Evolutionary conservation across 2,113 vertebrate species (phyloP).

Genomic region (Alethe diademata): DNA sequence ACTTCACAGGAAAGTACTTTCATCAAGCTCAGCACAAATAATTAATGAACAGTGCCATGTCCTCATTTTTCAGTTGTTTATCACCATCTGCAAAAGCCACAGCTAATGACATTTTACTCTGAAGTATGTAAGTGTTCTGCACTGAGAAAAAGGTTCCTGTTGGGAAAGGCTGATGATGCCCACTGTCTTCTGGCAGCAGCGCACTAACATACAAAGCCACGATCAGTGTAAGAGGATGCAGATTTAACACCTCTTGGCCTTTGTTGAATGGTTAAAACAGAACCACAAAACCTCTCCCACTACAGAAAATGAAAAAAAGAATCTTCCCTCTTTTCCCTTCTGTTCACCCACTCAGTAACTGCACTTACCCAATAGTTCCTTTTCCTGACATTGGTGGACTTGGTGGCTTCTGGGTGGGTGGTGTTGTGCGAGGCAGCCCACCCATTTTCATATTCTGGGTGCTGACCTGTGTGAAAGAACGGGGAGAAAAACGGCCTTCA

Average conservation of each 20-base stretch:
- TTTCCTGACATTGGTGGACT: slow-evolving; percentile 95
- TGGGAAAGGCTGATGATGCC: not conserved
- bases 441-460: slow-evolving; percentile 99
- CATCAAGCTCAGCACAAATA: not conserved
- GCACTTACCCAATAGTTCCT: slow-evolving; percentile 94
- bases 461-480: slow-evolving; percentile 83
- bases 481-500: slow-evolving; percentile 44
- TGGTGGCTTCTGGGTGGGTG: slow-evolving; percentile 97
- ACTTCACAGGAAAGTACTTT: not conserved
- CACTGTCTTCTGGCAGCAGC: not conserved
- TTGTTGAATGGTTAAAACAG: not conserved
- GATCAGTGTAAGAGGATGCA: not conserved
- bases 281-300: not conserved
- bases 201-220: not conserved
- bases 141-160: not conserved
- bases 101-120: not conserved
- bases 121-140: not conserved
- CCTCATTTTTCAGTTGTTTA: not conserved
- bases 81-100: not conserved
- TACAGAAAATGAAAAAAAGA: not conserved
- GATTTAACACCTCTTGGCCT: not conserved
- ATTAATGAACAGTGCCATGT: not conserved
- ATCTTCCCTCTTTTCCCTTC: not conserved
- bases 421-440: slow-evolving; percentile 91
- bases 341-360: not conserved